Conservation (phyloP, 2,888 invertebrate species). For the Eueremaeus valkanovi region DNA sequence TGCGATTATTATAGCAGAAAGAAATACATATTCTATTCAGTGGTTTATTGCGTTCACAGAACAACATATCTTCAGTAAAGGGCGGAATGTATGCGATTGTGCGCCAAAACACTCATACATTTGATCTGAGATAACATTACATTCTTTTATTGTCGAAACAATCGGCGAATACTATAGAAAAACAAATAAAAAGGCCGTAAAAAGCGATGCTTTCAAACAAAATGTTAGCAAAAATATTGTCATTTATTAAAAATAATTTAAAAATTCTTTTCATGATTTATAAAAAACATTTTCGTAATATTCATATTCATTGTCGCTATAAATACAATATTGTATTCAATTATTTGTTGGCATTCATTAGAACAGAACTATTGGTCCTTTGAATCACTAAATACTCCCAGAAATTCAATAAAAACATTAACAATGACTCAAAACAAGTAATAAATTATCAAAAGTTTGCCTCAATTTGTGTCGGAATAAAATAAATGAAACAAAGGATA, state of each 20-base stretch:
- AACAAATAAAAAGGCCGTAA: constrained; percentile 5
- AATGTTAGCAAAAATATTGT: background rate
- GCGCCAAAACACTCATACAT: background rate
- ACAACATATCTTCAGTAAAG: no score
- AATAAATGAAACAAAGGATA: background rate
- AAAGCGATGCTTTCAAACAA: background rate
- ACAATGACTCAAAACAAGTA: no score
- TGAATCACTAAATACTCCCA: background rate
- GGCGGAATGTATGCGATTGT: constrained; percentile 22
- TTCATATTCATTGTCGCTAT: background rate
- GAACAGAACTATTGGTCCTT: background rate
- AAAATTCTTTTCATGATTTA: background rate
- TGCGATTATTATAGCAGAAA: background rate
- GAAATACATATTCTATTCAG: background rate
- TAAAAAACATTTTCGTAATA: no score
- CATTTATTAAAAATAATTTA: background rate
- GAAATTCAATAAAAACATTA: background rate
- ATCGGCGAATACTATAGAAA: background rate
- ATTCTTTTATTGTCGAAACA: constrained; percentile 2
- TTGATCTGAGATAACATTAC: background rate
- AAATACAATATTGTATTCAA: background rate
- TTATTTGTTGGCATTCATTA: background rate
- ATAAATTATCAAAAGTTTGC: no score
- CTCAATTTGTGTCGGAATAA: no score
- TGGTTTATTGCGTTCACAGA: constrained; percentile 23